Evolutionary conservation across 1,140 invertebrate genomes (phyloP), one percentile per base, ranked within the genome.

Genomic region (Drosophila malerkotliana): DNA sequence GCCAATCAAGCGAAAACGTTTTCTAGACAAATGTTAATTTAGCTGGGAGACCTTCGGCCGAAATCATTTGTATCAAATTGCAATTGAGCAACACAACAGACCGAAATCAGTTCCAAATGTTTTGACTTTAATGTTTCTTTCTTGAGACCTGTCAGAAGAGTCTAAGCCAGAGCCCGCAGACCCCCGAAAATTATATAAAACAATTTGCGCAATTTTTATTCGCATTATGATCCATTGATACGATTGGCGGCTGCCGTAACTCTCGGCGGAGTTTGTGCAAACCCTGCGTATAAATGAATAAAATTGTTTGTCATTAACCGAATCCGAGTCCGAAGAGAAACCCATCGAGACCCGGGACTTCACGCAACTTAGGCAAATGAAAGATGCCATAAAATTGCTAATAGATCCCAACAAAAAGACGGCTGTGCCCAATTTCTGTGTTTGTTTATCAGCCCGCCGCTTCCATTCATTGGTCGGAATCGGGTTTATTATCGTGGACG

Each of bases 371-470:
- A 84, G 76, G 77, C 81, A 77, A 85, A 80, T 80, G 81, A 78
- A 82, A 87, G 69, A 87, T 56, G 55, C 64, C 82, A 75, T 87
- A 75, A 85, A 85, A 85, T 78, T 72, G 74, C 81, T 85, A 87
- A 85, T 77, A 81, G 72, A 61, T 39, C 18, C 51, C 39, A 37
- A 66, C 51, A 59, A 48, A 32, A 57, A 24, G 32, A 8, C 54
- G 59, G 62, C 57, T 77, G 71, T 75, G 62, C 61, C 74, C 78
- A 85, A 72, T 82, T 75, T 61, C 37, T 58, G 48, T 71, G 24
- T 68, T 66, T 59, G 57, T 74, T 78, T 79, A 79, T 83, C 71
- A 83, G 66, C 62, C 59, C 41, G 15, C 39, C 32, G 48, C 51
- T 69, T 77, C 71, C 71, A 74, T 75, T 77, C 64, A 74, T 77